Evolutionary conservation across 1,140 invertebrate species (phyloP).

Genomic region (Camponotus vicinus): DNA sequence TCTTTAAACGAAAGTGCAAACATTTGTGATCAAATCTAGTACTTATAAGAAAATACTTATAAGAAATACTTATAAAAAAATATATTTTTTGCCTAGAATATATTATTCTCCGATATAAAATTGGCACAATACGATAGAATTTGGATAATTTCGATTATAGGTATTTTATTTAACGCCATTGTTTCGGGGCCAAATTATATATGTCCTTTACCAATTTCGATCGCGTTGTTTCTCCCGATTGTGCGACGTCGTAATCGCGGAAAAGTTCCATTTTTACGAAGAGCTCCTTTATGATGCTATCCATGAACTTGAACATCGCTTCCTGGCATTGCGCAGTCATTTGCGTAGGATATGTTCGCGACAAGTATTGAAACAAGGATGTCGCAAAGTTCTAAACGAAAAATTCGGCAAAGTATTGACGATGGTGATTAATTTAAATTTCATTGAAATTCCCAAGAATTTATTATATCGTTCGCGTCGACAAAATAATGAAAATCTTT

Average conservation of each 20-base stretch:
- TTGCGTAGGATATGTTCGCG: slow-evolving; percentile 57
- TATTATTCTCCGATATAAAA: not conserved
- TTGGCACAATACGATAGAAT: not conserved
- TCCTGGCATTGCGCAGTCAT: slow-evolving; percentile 68
- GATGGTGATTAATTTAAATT: not conserved
- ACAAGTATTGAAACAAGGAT: slow-evolving; percentile 71
- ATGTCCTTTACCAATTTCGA: not conserved
- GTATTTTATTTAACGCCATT: not conserved
- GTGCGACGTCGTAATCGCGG: slow-evolving; percentile 58
- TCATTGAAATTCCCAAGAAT: slow-evolving; percentile 26
- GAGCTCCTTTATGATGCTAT: slow-evolving; percentile 71
- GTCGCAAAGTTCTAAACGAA: slow-evolving; percentile 69
- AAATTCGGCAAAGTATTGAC: not conserved
- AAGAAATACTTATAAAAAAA: not conserved
- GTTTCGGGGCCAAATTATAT: not conserved
- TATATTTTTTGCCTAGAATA: too few relatives aligned
- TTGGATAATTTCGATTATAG: not conserved
- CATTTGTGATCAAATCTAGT: not conserved
- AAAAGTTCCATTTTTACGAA: slow-evolving; percentile 73
- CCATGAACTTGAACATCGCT: slow-evolving; percentile 72
- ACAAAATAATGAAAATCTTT: slow-evolving; percentile 24
- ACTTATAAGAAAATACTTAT: not conserved
- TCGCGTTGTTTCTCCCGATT: not conserved
- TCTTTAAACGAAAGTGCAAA: slow-evolving; percentile 8
- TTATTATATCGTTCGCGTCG: not conserved